Percentiles rank a stretch among this genome's conserved stretches.
Evolutionary conservation across 2,888 invertebrate species (phyloP).

Genomic region (Synanthedon vespiformis): DNA sequence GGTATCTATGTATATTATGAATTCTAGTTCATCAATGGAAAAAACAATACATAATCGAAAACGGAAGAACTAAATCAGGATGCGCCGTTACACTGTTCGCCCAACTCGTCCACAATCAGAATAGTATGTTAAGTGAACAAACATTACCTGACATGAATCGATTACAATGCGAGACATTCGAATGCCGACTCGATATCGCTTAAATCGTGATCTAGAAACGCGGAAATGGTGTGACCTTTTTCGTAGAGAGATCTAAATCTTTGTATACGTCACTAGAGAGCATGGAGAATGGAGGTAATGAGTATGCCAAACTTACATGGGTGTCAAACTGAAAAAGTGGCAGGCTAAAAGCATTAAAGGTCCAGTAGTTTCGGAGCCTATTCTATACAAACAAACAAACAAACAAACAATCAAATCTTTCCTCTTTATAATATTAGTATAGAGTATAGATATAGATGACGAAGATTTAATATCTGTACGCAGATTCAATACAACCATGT

Average conservation of each 20-base stretch:
- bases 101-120: slow-evolving; percentile 26
- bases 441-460: no score
- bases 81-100: slow-evolving; percentile 34
- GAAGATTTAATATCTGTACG: no score
- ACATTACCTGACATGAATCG: slow-evolving; percentile 39
- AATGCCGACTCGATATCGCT: background rate
- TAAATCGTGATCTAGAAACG: background rate
- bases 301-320: no score
- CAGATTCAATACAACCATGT: no score
- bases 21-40: background rate
- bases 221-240: background rate
- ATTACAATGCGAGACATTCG: slow-evolving; percentile 4
- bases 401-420: no score
- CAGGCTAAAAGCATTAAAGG: no score
- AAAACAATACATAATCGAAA: slow-evolving; percentile 10
- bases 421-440: no score
- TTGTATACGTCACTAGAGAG: background rate
- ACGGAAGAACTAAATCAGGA: slow-evolving; percentile 27
- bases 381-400: no score
- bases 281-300: no score
- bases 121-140: slow-evolving; percentile 42
- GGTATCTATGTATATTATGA: background rate
- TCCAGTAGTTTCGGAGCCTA: no score
- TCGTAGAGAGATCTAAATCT: background rate
- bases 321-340: no score